Base-by-base conservation (phyloP, 2,888 invertebrate species). In the Amphipoea oculea region DNA sequence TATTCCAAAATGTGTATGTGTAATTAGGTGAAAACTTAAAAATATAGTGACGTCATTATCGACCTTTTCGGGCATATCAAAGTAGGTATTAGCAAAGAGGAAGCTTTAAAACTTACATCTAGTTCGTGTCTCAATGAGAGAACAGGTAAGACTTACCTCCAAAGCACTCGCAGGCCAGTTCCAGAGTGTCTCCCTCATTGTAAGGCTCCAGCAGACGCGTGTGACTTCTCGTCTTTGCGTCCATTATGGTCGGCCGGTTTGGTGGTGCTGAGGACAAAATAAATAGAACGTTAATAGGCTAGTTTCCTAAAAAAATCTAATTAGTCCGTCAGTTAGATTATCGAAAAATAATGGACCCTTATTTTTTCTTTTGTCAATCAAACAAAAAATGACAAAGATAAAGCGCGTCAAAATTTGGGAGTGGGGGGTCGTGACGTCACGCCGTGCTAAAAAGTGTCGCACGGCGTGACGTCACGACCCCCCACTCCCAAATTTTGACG, bases 141-240 rank as follows among this genome's bases (percentile, higher is more conserved):
- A 40, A 6, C 0, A 66, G 36, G 2, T 23, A 12, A 4, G 11
- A 48, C 91, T 92, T 96, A 98, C 99, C 99, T 94, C 98, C 98
- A 83, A 97, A 97, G 40, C 98, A 98, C 96, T 98, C 98, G 93
- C 99, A 99, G 90, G 98, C 97, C 77, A 99, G 97, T 90, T 98
- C 98, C 81, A 99, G 97, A 90, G 98, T 98, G 89, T 98, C 98
- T 77, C 98, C 99, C 95, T 99, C 99, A 92, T 98, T 98, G 96
- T 98, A 99, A 4, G 98, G 98, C 94, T 98, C 98, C 91, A 98
- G 97, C 83, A 98, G 97, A 86, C 98, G 97, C 81, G 98, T 97
- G 92, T 98, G 97, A 92, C 98, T 98, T 88, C 98, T 97, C 73
- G 98, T 97, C 93, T 98, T 98, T 60, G 98, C 98, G 90, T 98